Conservation (phyloP, 2,113 vertebrate genomes). For the Laticauda laticaudata region DNA sequence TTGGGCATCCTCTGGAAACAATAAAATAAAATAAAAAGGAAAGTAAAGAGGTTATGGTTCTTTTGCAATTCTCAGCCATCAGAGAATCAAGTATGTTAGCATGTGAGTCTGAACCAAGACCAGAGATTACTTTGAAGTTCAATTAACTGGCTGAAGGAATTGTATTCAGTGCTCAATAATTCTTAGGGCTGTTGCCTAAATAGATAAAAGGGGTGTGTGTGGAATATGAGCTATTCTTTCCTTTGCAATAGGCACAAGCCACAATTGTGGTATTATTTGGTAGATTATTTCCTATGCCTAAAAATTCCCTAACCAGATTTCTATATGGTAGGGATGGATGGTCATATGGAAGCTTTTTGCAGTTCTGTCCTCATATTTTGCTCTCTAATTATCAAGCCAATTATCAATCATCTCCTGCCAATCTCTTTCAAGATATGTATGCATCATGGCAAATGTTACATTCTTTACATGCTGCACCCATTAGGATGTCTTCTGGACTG, state of each 20-base stretch:
- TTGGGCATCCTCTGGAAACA: background rate
- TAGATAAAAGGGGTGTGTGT: background rate
- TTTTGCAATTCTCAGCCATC: background rate
- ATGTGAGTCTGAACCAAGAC: background rate
- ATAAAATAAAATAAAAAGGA: background rate
- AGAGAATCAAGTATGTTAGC: background rate
- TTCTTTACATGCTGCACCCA: background rate
- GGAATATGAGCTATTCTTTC: background rate
- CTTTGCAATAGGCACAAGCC: background rate
- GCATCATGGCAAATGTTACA: background rate
- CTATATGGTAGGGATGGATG: background rate
- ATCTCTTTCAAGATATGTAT: background rate
- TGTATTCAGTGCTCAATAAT: background rate
- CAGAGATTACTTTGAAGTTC: background rate
- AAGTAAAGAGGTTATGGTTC: background rate
- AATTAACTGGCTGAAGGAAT: background rate
- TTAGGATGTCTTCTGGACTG: background rate
- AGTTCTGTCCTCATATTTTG: background rate
- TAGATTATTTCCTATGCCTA: background rate
- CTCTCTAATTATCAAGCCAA: background rate
- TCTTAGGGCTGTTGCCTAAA: background rate
- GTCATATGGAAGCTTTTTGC: background rate
- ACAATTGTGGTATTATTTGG: background rate
- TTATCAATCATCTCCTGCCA: background rate
- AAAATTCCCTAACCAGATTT: background rate